Conservation (phyloP, 2,113 vertebrate genomes). For the Marmota monax region DNA sequence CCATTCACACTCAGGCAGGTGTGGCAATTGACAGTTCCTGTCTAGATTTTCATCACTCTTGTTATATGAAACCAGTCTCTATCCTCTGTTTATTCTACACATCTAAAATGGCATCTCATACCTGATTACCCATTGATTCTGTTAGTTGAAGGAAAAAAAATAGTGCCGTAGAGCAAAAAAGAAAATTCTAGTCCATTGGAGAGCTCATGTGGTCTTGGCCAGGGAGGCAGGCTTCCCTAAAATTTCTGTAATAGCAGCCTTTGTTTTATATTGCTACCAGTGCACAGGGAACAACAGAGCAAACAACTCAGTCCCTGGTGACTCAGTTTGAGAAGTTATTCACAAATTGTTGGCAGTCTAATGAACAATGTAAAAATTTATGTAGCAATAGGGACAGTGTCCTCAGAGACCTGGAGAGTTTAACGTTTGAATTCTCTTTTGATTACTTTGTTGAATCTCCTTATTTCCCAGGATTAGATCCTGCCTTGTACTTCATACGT, state of each 20-base stretch:
- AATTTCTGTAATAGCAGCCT: neutral
- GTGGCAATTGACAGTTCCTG: neutral
- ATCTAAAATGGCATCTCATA: neutral
- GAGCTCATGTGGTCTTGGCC: neutral
- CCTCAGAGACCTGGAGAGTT: conserved; percentile 27
- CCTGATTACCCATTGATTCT: neutral
- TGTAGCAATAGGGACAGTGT: conserved; percentile 1
- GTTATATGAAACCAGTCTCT: neutral
- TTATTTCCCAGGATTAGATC: neutral
- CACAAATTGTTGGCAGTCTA: neutral
- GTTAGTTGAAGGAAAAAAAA: neutral
- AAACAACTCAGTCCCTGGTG: conserved; percentile 55
- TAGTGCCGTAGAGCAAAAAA: neutral
- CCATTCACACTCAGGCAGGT: neutral
- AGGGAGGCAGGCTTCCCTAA: neutral
- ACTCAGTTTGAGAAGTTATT: conserved; percentile 24
- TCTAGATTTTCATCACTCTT: neutral
- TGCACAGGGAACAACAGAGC: neutral
- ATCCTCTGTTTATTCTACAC: neutral
- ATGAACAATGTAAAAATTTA: conserved; percentile 42
- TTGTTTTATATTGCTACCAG: conserved; percentile 39
- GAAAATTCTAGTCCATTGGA: neutral
- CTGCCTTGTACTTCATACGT: neutral
- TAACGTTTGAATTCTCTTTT: neutral
- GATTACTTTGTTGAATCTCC: neutral